Base-by-base conservation (phyloP, 1,140 invertebrate genomes). In the Octopus bimaculoides region DNA sequence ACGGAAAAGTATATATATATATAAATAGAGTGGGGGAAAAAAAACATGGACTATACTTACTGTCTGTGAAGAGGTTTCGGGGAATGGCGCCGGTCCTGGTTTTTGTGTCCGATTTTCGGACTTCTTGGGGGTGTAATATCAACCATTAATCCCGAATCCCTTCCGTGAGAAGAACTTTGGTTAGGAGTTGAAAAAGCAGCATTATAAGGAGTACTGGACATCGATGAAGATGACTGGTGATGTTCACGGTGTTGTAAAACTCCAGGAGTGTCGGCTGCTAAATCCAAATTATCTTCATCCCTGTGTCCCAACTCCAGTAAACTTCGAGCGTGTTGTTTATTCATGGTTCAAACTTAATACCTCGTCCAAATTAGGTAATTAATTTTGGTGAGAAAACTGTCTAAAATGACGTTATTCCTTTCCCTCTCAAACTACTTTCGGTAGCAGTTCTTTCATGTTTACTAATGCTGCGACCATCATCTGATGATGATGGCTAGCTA, bases 311-410 rank as follows among this genome's bases (percentile, higher is more conserved):
- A 17, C 66, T 71, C 66, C 66, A 71, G 14, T 20, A 71, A 71
- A 17, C 66, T 71, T 71, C 66, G 66, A 17, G 66, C 66, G 14
- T 71, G 66, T 71, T 71, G 66, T 71, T 71, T 71, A 71, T 71
- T 71, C 66, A 71, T 71, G 9, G 26, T 14, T 14, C 5, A 3
- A 41, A 41, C 26, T 41, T 41, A 41, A 41, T 41, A 41, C 26
- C 3, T 41, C 3, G 26, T 41, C 26, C 26, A 41, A 41, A 41
- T 41, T 41, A 41, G 26, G 26, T 41, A 41, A 41, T 41, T 41
- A 41, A 41, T 41, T 41, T 41, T 41, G 26, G 26, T 41, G 26
- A 41, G 26, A 41, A 41, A 41, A 41, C 26, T 1, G 26, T 41
- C 26, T 41, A 41, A 41, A 41, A 41, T 17, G 17, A 61, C 56